Evolutionary conservation across 2,888 invertebrate species (phyloP), one percentile per base, ranked within the genome.

Genomic region (Caenorhabditis sp.): DNA sequence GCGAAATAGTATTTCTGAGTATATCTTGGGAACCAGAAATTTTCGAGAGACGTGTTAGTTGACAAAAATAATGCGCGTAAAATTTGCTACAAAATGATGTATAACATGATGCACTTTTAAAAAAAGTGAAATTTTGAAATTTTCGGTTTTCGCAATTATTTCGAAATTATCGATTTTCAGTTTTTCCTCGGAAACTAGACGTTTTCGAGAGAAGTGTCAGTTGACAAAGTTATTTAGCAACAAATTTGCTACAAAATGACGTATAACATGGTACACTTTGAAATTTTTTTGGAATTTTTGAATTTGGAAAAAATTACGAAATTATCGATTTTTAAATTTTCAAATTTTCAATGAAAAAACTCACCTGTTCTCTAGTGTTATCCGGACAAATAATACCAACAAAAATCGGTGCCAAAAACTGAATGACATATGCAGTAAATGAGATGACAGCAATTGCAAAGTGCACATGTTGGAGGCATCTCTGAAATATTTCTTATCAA

Each of bases 381-480:
- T 84, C 71, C 35, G 84, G 84, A 72, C 81, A 82, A 40, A 79
- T 79, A 8, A 79, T 56, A 1, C 78, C 71, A 4, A 84, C 82
- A 13, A 70, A 50, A 22, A 84, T 70, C 1, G 84, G 84, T 9
- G 81, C 61, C 20, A 84, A 51, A 44, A 84, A 70, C 11, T 69
- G 77, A 11, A 74, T 51, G 0, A 76, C 37, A 28, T 79, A 82
- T 0, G 79, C 79, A 24, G 74, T 64, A 47, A 84, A 80, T 8
- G 82, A 79, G 22, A 81, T 81, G 2, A 84, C 77, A 6, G 82
- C 74, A 18, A 82, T 76, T 0, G 76, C 84, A 55, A 84, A 82
- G 44, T 84, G 84, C 3, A 84, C 80, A 26, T 84, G 72, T 71
- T 81, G 79, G n/a, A 70, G 82, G 53, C 64, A 64, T 32, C 69